These are phyloP conservation scores for Neoascia interrupta DNA, from an alignment of 2,888 invertebrate genomes.

Conservation along the genomic window DNA sequence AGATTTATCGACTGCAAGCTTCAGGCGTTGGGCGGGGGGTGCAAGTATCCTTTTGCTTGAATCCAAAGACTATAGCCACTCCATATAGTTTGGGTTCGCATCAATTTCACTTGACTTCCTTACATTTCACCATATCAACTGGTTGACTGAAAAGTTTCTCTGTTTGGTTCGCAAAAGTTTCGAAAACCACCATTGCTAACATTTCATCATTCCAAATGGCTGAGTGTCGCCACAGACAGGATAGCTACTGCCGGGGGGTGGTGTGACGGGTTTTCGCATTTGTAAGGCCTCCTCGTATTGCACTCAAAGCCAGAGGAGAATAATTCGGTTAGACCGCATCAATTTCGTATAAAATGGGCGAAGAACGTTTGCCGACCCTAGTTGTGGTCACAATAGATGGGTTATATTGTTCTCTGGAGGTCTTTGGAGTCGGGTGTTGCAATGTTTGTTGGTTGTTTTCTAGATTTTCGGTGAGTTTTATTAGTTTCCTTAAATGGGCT, in stretches of 20 bases:
- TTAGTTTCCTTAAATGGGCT: conserved; percentile 46
- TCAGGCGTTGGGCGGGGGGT: neutral
- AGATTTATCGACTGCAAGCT: conserved; percentile 34
- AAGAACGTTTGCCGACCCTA: conserved; percentile 30
- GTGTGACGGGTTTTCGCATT: neutral
- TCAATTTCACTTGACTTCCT: conserved; percentile 10
- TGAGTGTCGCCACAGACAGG: conserved; percentile 57
- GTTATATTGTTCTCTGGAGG: conserved; percentile 50
- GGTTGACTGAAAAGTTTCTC: conserved; percentile 47
- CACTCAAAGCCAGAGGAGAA: conserved; percentile 44
- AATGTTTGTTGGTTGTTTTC: conserved; percentile 26
- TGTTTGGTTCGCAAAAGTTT: conserved; percentile 24
- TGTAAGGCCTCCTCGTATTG: conserved; percentile 11
- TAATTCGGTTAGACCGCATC: conserved; percentile 66
- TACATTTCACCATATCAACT: conserved; percentile 42
- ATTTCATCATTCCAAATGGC: conserved; percentile 58
- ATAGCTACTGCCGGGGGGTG: neutral
- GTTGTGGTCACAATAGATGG: conserved; percentile 61
- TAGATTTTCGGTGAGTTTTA: conserved; percentile 41
- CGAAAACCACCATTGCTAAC: conserved; percentile 36
- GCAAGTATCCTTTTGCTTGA: neutral
- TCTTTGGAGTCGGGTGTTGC: conserved; percentile 12
- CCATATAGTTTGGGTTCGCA: neutral
- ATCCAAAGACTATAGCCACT: neutral
- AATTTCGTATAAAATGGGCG: conserved; percentile 55